These are phyloP conservation scores for Hypercompe scribonia DNA, from an alignment of 2,888 invertebrate species.

Conservation along the genomic window DNA sequence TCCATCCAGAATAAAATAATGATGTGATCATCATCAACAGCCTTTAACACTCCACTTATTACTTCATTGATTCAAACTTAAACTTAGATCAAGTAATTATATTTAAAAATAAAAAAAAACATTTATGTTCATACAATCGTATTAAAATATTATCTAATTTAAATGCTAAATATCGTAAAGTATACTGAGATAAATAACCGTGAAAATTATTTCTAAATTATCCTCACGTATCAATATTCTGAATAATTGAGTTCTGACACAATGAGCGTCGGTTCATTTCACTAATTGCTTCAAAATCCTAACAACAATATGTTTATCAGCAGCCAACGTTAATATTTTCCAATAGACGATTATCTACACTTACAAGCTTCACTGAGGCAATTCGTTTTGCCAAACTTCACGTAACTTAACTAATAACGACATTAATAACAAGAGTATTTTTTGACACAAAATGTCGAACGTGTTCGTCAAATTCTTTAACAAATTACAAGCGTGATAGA, in stretches of 20 bases:
- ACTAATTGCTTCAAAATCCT: conserved; percentile 54
- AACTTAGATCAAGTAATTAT: background rate
- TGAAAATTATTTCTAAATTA: conserved; percentile 48
- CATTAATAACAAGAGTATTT: conserved; percentile 58
- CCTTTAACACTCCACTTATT: too few species aligned
- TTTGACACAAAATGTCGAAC: conserved; percentile 60
- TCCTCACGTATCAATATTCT: conserved; percentile 36
- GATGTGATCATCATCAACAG: too few species aligned
- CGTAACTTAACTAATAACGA: conserved; percentile 66
- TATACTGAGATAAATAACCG: conserved; percentile 40
- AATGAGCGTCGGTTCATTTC: conserved; percentile 48
- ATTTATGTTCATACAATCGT: background rate
- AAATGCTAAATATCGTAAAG: conserved; percentile 32
- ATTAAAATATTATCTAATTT: conserved; percentile 2
- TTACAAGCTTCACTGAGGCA: conserved; percentile 51
- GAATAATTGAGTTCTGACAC: conserved; percentile 42
- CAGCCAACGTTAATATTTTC: conserved; percentile 60
- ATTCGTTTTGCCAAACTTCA: conserved; percentile 59
- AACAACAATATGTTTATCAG: conserved; percentile 53
- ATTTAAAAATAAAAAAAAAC: background rate
- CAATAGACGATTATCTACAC: conserved; percentile 58
- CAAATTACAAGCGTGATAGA: conserved; percentile 33
- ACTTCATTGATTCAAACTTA: too few species aligned
- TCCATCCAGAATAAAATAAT: too few species aligned
- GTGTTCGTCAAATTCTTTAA: conserved; percentile 48